Percentiles rank a stretch among this genome's conserved stretches.
Evolutionary conservation across 2,797 vertebrate species (phyloP).

Genomic region (Moxostoma hubbsi): DNA sequence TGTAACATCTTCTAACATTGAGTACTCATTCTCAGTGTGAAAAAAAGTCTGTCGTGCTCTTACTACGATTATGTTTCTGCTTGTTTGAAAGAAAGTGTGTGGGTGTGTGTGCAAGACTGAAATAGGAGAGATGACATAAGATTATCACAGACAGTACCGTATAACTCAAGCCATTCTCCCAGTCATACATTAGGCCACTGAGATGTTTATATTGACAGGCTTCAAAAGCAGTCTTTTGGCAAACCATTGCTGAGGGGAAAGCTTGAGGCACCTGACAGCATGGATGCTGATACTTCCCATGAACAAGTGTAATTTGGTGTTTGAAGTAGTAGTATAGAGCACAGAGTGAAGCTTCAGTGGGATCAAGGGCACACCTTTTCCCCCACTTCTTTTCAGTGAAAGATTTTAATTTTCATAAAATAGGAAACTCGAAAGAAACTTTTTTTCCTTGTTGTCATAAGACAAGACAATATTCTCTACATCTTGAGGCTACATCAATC

Average conservation of each 20-base stretch:
- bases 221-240: slow-evolving; percentile 47
- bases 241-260: slow-evolving; percentile 38
- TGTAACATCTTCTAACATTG: slow-evolving; percentile 61
- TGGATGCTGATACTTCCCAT: slow-evolving; percentile 50
- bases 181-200: slow-evolving; percentile 65
- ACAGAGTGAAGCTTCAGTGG: slow-evolving; percentile 51
- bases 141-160: slow-evolving; percentile 25
- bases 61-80: slow-evolving; percentile 37
- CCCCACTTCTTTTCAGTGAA: slow-evolving; percentile 51
- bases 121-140: background rate
- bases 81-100: slow-evolving; percentile 37
- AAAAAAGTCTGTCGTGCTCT: slow-evolving; percentile 56
- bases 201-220: slow-evolving; percentile 66
- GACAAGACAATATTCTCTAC: slow-evolving; percentile 51
- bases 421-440: slow-evolving; percentile 44
- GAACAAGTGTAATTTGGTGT: slow-evolving; percentile 64
- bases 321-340: slow-evolving; percentile 58
- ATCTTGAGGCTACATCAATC: slow-evolving; percentile 62
- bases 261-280: slow-evolving; percentile 56
- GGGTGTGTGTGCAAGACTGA: background rate
- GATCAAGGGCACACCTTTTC: slow-evolving; percentile 64
- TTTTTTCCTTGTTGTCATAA: slow-evolving; percentile 57
- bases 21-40: slow-evolving; percentile 18
- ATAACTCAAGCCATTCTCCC: slow-evolving; percentile 47
- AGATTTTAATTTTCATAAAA: slow-evolving; percentile 64